Evolutionary conservation across 2,888 invertebrate species (phyloP), one percentile per base, ranked within the genome.

Genomic region (Lasius platythorax): DNA sequence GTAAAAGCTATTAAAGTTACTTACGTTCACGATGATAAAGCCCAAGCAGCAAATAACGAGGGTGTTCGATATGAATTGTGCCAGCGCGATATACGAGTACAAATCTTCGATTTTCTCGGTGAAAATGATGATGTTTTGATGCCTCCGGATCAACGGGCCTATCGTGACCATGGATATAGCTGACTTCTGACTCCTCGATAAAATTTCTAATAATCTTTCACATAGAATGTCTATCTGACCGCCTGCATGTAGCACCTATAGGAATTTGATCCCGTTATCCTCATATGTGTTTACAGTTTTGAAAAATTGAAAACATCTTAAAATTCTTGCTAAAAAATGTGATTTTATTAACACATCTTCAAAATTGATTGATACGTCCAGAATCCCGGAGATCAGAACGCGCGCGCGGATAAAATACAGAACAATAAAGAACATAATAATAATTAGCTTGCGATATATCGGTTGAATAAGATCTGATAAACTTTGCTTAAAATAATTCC

Each of bases 1-100:
- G 30, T 8, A 6, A 58, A n/a, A 56, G 30, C 23, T 15, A 23
- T 33, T 46, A 40, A 30, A 58, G 30, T 23, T 18, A 87, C 88
- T 85, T 79, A 91, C 90, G 18, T 79, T 85, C 6, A 90, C 84
- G 23, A 91, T 83, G 81, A 89, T 84, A 37, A 88, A 87, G 9
- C 87, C 89, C 28, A 85, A 61, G n/a, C 86, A 75, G n/a, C 87
- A 87, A 37, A 87, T 87, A 30, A 91, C 64, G 28, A 90, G 9
- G 2, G 83, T 87, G 12, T 87, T 83, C 9, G 82, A 83, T 18
- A 88, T 37, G 15, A 90, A 85, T 50, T 89, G 88, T 23, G 86
- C 83, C 37, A 90, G 63, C 0, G 86, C 67, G 40, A 88, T 79
- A 4, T 76, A 78, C 4, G 88, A 81, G 37, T 79, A 79, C 3